Evolutionary conservation across 2,888 invertebrate genomes (phyloP).

Genomic region (Morpho deidamia): DNA sequence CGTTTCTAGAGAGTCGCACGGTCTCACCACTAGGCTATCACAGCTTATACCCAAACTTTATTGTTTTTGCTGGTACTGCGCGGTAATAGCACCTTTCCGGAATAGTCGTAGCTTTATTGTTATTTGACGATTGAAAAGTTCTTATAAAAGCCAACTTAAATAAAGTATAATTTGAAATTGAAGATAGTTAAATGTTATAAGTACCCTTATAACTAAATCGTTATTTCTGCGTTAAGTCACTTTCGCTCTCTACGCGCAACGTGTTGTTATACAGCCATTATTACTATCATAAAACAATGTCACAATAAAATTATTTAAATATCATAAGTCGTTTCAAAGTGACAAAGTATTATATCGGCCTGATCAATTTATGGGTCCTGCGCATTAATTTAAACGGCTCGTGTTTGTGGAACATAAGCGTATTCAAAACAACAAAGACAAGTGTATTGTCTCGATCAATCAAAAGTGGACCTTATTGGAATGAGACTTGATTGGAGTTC

Average conservation of each 20-base stretch:
- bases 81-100: background rate
- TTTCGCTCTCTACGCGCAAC: background rate
- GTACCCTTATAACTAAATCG: too few relatives aligned
- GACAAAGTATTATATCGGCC: slow-evolving; percentile 55
- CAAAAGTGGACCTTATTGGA: slow-evolving; percentile 27
- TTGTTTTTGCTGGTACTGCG: background rate
- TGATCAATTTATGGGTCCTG: slow-evolving; percentile 58
- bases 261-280: slow-evolving; percentile 22
- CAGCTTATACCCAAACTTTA: too few relatives aligned
- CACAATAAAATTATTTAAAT: slow-evolving; percentile 28
- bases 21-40: too few relatives aligned
- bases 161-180: too few relatives aligned
- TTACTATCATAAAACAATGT: slow-evolving; percentile 30
- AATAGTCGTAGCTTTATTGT: too few relatives aligned
- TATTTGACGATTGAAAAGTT: too few relatives aligned
- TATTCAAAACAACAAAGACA: slow-evolving; percentile 22
- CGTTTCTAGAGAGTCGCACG: too few relatives aligned
- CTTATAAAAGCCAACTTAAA: too few relatives aligned
- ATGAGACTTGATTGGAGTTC: slow-evolving; percentile 11
- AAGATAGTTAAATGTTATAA: too few relatives aligned
- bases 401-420: slow-evolving; percentile 55
- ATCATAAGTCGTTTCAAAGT: slow-evolving; percentile 37
- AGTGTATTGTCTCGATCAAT: slow-evolving; percentile 14
- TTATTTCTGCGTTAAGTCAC: too few relatives aligned
- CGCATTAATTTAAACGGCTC: slow-evolving; percentile 58